A percentile compares a stretch with the other conserved stretches of the same genome.
These are phyloP conservation scores for Pseudopodoces humilis DNA, from an alignment of 2,113 vertebrate genomes.

Conservation along the genomic window DNA sequence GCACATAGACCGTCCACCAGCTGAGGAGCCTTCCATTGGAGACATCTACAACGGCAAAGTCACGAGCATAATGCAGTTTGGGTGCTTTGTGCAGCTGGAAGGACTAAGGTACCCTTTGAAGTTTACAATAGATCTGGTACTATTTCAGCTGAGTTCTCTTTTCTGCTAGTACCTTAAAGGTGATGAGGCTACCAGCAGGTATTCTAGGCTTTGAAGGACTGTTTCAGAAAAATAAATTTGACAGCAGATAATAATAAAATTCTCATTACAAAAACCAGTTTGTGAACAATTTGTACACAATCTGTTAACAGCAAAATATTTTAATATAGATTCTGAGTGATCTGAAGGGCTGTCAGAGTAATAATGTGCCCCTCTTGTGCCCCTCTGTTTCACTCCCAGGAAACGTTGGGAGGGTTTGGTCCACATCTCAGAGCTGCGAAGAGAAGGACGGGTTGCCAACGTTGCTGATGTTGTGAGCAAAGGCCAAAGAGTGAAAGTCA, in stretches of 20 bases:
- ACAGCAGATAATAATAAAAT: background rate
- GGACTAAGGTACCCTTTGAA: conserved; percentile 83
- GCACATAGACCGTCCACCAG: conserved; percentile 90
- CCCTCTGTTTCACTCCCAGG: conserved; percentile 60
- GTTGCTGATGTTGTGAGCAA: conserved; percentile 98
- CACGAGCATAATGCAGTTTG: conserved; percentile 99
- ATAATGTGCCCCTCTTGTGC: background rate
- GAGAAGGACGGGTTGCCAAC: conserved; percentile 94
- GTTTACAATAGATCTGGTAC: background rate
- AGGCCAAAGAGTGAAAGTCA: conserved; percentile 96
- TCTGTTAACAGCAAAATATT: background rate
- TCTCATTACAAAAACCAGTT: background rate
- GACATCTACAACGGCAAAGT: conserved; percentile 98
- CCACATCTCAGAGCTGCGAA: conserved; percentile 94
- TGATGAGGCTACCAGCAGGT: fast-evolving
- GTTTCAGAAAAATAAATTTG: background rate
- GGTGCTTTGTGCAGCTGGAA: conserved; percentile 97
- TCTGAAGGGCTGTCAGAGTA: background rate
- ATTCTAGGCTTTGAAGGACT: background rate
- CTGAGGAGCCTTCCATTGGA: conserved; percentile 92
- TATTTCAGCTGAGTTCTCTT: background rate
- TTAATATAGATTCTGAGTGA: background rate
- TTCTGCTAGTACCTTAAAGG: background rate
- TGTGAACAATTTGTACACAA: fast-evolving
- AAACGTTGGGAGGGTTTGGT: conserved; percentile 98